Conservation (phyloP, 2,113 vertebrate genomes). For the Cavia porcellus region DNA sequence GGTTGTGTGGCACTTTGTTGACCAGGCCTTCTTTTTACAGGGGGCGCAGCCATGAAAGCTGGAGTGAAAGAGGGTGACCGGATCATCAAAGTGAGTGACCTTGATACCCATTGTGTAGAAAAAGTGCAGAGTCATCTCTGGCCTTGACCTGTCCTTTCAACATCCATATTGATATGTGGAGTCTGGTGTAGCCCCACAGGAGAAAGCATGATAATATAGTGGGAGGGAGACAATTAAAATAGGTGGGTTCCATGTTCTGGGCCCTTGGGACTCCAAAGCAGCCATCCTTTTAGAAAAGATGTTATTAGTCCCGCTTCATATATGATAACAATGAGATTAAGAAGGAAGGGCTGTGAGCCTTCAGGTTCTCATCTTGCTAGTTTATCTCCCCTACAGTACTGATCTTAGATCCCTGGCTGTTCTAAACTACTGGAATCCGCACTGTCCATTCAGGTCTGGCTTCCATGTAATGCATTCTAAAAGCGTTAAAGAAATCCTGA, state of each 20-base stretch:
- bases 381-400: background rate
- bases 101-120: rapidly evolving
- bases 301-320: background rate
- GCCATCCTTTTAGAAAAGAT: background rate
- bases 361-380: background rate
- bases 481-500: background rate
- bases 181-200: background rate
- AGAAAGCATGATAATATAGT: no score
- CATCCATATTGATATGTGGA: background rate
- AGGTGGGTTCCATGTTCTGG: background rate
- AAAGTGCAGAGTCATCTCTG: background rate
- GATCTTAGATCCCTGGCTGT: background rate
- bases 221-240: background rate
- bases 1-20: background rate
- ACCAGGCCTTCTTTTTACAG: conserved; percentile 83
- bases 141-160: background rate
- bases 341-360: background rate
- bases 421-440: background rate
- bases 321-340: background rate
- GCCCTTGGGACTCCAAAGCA: background rate
- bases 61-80: conserved; percentile 97
- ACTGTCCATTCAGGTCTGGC: background rate
- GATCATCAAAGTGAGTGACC: conserved; percentile 94
- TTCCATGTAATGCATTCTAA: background rate
- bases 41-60: conserved; percentile 96